phyloP scores from a whole-genome alignment of 1,140 invertebrate species.

The Micrasema longulum region DNA sequence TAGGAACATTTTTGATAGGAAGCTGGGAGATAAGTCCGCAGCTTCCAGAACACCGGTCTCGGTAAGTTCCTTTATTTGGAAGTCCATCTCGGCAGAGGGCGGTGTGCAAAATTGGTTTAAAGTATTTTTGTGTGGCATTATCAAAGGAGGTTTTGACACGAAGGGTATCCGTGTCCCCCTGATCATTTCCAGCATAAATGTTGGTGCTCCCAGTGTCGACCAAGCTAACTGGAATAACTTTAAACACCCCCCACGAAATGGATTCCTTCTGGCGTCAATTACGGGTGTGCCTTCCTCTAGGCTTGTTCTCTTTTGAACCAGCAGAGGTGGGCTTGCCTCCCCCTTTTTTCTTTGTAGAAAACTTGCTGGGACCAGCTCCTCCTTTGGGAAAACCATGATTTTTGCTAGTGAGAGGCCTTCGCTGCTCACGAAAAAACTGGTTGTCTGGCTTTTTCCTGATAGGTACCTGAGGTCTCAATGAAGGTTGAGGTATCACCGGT shows the following conservation, averaged over 20 bases:
- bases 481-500: too few relatives aligned
- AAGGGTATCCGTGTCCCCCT: background rate
- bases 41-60: slow-evolving; percentile 30
- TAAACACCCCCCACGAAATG: too few relatives aligned
- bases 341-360: too few relatives aligned
- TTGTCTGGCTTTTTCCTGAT: too few relatives aligned
- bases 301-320: background rate
- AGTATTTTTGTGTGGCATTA: background rate
- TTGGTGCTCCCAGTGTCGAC: background rate
- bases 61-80: too few relatives aligned
- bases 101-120: background rate
- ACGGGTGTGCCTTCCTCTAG: background rate
- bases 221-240: too few relatives aligned
- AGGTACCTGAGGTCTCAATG: too few relatives aligned
- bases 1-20: slow-evolving; percentile 58
- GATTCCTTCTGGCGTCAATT: background rate
- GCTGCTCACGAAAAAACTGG: too few relatives aligned
- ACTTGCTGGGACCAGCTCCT: too few relatives aligned
- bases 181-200: background rate
- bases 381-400: too few relatives aligned
- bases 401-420: too few relatives aligned
- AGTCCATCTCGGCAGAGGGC: background rate
- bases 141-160: background rate
- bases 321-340: too few relatives aligned
- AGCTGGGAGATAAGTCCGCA: slow-evolving; percentile 49